Conservation (phyloP, 2,797 vertebrate species). For the Stomatorhinus walkeri region DNA sequence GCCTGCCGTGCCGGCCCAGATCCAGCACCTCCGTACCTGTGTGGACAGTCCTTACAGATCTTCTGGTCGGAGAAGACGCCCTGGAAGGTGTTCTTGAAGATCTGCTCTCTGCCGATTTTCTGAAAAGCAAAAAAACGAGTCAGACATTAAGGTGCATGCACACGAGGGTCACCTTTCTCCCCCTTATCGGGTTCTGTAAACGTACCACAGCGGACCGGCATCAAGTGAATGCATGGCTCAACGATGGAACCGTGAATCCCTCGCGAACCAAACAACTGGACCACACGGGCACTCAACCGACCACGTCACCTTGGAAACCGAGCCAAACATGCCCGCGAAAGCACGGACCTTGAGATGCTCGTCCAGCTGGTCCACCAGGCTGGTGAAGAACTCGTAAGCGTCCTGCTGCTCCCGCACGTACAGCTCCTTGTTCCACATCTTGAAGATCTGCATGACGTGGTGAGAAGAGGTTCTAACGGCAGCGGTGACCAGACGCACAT, state of each 20-base stretch:
- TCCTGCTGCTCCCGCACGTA: slow-evolving; percentile 96
- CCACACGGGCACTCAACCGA: neutral
- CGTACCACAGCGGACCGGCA: neutral
- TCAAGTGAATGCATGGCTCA: neutral
- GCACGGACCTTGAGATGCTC: slow-evolving; percentile 86
- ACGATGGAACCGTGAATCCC: neutral
- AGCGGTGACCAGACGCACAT: neutral
- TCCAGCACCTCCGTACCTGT: slow-evolving; percentile 61
- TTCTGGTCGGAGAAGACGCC: slow-evolving; percentile 99
- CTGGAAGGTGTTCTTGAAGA: slow-evolving; percentile 99
- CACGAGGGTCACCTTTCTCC: neutral
- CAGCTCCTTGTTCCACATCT: slow-evolving; percentile 98
- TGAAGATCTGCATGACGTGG: slow-evolving; percentile 76
- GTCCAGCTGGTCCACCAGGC: slow-evolving; percentile 95
- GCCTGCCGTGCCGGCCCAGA: neutral
- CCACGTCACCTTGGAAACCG: neutral
- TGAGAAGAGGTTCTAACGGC: neutral
- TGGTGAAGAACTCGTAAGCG: slow-evolving; percentile 98
- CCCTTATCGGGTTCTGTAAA: neutral
- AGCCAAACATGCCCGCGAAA: neutral
- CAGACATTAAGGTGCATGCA: neutral
- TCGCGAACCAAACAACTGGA: neutral
- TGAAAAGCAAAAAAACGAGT: slow-evolving; percentile 38
- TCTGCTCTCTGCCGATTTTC: slow-evolving; percentile 98
- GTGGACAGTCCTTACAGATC: slow-evolving; percentile 98